Evolutionary conservation across 2,888 invertebrate genomes (phyloP), one percentile per base, ranked within the genome.

Genomic region (Cephus pygmeus): DNA sequence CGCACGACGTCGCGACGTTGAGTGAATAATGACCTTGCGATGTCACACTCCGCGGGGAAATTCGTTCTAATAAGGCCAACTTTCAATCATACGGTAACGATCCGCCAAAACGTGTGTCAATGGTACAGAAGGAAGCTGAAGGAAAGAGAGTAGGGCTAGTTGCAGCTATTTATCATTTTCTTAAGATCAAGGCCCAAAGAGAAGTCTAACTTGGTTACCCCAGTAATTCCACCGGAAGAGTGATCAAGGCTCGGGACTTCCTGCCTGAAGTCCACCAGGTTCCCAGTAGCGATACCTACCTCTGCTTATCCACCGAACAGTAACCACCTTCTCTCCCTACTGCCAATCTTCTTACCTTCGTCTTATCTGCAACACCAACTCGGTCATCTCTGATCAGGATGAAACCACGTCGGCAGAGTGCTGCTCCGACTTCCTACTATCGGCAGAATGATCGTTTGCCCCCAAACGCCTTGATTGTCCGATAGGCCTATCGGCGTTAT

Each of bases 1-100:
- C 74, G 75, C 73, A 30, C 36, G 73, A 30, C 34, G 78, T 69
- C 76, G 78, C 85, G 85, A 87, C 83, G 82, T 81, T 81, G 83
- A 81, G 84, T 87, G 88, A 87, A 86, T 85, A 85, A 87, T 88
- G 87, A 86, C 87, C 81, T 78, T 75, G 81, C 81, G 80, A 73
- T 81, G 82, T 82, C 80, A 77, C 82, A 78, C 82, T 81, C 85
- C 82, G 81, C 73, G 74, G 82, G 83, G 85, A 85, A 81, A 82
- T 85, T 79, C 79, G 69, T 75, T 79, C 79, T 77, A 78, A 78
- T 78, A 78, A 78, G 73, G 75, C 73, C 76, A 76, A 76, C 75
- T 76, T 78, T 78, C 78, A 73, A 78, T 76, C 75, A 76, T 68
- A 75, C 69, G 34, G 35, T 23, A 35, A 34, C 15, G 12, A 71